Conservation (phyloP, 2,113 vertebrate genomes). For the Thunnus maccoyii region DNA sequence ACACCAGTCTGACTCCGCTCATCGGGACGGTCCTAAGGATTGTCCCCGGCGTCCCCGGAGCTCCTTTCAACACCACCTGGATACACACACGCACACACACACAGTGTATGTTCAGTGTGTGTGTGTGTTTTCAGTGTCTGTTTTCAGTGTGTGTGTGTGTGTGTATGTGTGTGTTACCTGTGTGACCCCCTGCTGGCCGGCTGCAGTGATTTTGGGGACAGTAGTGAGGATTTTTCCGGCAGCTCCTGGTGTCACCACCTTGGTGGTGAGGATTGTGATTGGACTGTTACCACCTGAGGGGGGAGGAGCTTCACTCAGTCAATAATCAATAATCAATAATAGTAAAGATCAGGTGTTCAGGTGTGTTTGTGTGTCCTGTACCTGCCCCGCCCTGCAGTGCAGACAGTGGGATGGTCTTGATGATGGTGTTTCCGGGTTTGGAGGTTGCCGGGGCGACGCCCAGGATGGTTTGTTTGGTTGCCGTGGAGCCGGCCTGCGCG, state of each 20-base stretch:
- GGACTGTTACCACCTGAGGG: slow-evolving; percentile 83
- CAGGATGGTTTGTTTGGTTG: slow-evolving; percentile 87
- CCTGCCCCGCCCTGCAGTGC: slow-evolving; percentile 89
- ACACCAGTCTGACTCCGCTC: slow-evolving; percentile 89
- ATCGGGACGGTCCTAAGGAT: slow-evolving; percentile 90
- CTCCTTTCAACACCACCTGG: slow-evolving; percentile 90
- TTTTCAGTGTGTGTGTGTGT: slow-evolving; percentile 66
- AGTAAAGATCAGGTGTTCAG: neutral
- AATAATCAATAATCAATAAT: neutral
- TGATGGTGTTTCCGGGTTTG: slow-evolving; percentile 90
- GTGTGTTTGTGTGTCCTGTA: slow-evolving; percentile 41
- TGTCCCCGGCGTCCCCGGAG: slow-evolving; percentile 89
- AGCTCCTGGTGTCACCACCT: slow-evolving; percentile 88
- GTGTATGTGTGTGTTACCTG: slow-evolving; percentile 80
- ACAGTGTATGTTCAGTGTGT: neutral
- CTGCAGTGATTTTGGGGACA: slow-evolving; percentile 86
- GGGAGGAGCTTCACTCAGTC: slow-evolving; percentile 28
- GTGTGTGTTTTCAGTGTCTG: neutral
- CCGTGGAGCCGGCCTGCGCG: slow-evolving; percentile 83
- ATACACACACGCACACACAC: neutral
- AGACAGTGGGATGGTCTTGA: slow-evolving; percentile 92
- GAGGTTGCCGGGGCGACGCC: slow-evolving; percentile 83
- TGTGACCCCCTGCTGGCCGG: slow-evolving; percentile 88
- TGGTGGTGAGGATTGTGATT: slow-evolving; percentile 89
- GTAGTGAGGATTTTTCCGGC: slow-evolving; percentile 90